Evolutionary conservation across 92 coral and sea anemone species (phyloP).

Genomic region (Porites rus): DNA sequence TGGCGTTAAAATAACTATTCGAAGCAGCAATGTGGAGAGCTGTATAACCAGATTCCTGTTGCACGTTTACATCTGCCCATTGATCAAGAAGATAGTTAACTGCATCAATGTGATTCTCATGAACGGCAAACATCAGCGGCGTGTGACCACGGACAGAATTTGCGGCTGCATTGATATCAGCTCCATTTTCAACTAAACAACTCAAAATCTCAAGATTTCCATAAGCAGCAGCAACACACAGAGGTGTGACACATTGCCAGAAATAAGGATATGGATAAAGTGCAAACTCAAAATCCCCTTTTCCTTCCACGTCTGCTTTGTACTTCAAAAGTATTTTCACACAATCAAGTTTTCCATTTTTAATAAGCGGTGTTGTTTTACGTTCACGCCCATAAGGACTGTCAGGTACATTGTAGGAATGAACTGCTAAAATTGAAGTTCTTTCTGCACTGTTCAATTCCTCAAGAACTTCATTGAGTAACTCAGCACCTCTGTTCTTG

Average conservation of each 20-base stretch:
- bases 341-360: neutral
- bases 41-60: too few relatives aligned
- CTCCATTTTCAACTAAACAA: neutral
- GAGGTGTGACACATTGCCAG: neutral
- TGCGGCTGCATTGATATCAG: neutral
- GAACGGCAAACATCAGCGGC: too few relatives aligned
- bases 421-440: neutral
- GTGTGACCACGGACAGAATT: too few relatives aligned
- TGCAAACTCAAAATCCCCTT: too few relatives aligned
- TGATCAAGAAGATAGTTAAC: too few relatives aligned
- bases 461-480: neutral
- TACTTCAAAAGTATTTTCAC: neutral
- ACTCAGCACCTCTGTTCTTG: neutral
- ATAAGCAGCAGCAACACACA: neutral
- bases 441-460: neutral
- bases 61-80: too few relatives aligned
- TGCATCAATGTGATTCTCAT: too few relatives aligned
- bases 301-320: neutral
- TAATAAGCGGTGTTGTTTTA: neutral
- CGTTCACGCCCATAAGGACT: neutral
- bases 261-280: too few relatives aligned
- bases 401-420: too few relatives aligned
- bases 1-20: too few relatives aligned
- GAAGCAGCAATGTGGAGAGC: too few relatives aligned
- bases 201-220: neutral